Conservation (phyloP, 2,113 vertebrate genomes). For the Lipophrys pholis region DNA sequence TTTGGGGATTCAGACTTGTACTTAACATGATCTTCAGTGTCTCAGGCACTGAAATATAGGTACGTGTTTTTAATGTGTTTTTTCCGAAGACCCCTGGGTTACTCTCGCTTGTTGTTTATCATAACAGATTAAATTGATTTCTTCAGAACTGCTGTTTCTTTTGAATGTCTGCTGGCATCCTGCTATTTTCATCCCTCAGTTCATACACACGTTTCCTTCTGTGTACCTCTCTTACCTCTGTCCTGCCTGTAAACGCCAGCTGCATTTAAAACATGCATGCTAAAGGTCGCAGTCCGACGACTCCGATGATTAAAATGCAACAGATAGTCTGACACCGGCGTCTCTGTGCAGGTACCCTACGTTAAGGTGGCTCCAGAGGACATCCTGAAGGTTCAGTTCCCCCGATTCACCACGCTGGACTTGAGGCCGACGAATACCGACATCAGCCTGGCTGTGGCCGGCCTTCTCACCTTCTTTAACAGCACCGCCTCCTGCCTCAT, state of each 20-base stretch:
- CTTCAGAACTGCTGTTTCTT: slow-evolving; percentile 27
- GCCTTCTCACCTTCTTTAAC: slow-evolving; percentile 97
- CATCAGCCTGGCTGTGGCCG: slow-evolving; percentile 94
- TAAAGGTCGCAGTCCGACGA: slow-evolving; percentile 3
- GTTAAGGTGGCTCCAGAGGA: slow-evolving; percentile 98
- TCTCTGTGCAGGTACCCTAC: slow-evolving; percentile 90
- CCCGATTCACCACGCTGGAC: slow-evolving; percentile 97
- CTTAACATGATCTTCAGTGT: slow-evolving; percentile 24
- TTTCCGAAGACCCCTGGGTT: slow-evolving; percentile 40
- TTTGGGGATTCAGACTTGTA: slow-evolving; percentile 19
- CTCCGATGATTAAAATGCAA: slow-evolving; percentile 6
- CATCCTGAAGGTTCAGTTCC: slow-evolving; percentile 94
- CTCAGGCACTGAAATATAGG: slow-evolving; percentile 37
- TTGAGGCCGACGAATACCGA: slow-evolving; percentile 97
- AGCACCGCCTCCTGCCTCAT: slow-evolving; percentile 97
- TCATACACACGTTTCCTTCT: slow-evolving; percentile 12
- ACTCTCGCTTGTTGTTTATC: slow-evolving; percentile 41
- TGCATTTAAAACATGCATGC: slow-evolving; percentile 15
- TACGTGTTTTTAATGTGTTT: slow-evolving; percentile 47
- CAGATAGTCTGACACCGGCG: slow-evolving; percentile 16
- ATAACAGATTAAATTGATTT: slow-evolving; percentile 46
- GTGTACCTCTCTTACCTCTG: slow-evolving; percentile 10
- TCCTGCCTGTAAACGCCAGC: slow-evolving; percentile 9
- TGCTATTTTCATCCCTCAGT: slow-evolving; percentile 39
- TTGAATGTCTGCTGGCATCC: slow-evolving; percentile 36